phyloP scores from a whole-genome alignment of 2,797 vertebrate species.

The Lycodopsis pacificus region DNA sequence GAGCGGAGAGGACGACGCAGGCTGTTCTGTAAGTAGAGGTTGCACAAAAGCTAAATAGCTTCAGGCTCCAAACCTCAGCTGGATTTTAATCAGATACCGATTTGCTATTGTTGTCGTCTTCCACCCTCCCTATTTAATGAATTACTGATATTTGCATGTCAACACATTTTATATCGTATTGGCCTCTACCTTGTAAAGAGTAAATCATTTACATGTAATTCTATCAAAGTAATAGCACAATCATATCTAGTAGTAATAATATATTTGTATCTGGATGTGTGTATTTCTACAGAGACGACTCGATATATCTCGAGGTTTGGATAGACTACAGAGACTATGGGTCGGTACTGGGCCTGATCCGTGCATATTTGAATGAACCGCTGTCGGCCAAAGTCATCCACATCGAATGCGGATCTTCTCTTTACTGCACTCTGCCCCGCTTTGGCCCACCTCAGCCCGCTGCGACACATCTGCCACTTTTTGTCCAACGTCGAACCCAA shows the following conservation, averaged over 20 bases:
- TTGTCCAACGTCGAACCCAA: conserved; percentile 52
- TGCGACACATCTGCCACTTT: conserved; percentile 30
- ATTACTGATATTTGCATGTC: neutral
- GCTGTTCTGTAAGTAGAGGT: neutral
- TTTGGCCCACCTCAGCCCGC: neutral
- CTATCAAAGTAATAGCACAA: too few species aligned
- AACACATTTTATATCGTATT: neutral
- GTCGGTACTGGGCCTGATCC: neutral
- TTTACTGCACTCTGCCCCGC: neutral
- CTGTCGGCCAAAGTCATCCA: neutral
- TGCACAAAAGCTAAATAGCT: neutral
- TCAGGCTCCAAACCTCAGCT: neutral
- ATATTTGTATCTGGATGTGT: neutral
- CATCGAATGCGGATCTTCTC: neutral
- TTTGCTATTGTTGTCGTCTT: neutral
- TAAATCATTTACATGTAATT: neutral
- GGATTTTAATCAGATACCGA: neutral
- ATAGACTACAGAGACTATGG: neutral
- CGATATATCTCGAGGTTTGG: neutral
- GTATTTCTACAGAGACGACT: neutral
- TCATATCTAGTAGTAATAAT: neutral
- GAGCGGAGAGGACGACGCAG: neutral
- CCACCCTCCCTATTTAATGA: too few species aligned
- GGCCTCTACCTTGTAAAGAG: neutral
- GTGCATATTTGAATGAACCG: neutral